Percentiles rank a stretch among this genome's conserved stretches.
Evolutionary conservation across 2,113 vertebrate species (phyloP).

Genomic region (Alligator sinensis): DNA sequence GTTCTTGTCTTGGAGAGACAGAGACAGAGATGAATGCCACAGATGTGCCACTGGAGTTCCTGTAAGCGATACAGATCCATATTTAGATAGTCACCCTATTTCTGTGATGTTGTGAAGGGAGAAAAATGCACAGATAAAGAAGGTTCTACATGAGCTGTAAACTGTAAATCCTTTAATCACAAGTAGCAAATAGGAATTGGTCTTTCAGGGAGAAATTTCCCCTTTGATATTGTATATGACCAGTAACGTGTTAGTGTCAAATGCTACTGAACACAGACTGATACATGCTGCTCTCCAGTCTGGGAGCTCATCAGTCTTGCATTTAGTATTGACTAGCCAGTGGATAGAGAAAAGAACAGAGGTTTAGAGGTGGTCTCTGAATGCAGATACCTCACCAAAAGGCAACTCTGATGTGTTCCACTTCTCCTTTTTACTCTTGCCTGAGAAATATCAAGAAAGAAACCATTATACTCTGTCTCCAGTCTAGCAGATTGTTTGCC

Average conservation of each 20-base stretch:
- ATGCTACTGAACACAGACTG: neutral
- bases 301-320: neutral
- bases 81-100: constrained; percentile 64
- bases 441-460: neutral
- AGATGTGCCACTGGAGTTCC: constrained; percentile 45
- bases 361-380: neutral
- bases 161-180: neutral
- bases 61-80: constrained; percentile 52
- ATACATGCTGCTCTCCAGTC: neutral
- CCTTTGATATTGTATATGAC: neutral
- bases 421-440: neutral
- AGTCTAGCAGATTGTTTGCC: neutral
- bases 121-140: neutral
- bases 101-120: neutral
- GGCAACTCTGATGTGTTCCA: neutral
- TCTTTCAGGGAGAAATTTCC: neutral
- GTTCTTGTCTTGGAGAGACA: constrained; percentile 39
- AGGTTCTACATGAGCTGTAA: neutral
- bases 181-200: neutral
- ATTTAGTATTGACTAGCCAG: neutral
- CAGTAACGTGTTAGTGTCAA: neutral
- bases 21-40: constrained; percentile 51
- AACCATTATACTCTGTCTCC: neutral
- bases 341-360: neutral
- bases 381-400: neutral